Evolutionary conservation across 2,113 vertebrate genomes (phyloP).

Genomic region (Isurus oxyrinchus): DNA sequence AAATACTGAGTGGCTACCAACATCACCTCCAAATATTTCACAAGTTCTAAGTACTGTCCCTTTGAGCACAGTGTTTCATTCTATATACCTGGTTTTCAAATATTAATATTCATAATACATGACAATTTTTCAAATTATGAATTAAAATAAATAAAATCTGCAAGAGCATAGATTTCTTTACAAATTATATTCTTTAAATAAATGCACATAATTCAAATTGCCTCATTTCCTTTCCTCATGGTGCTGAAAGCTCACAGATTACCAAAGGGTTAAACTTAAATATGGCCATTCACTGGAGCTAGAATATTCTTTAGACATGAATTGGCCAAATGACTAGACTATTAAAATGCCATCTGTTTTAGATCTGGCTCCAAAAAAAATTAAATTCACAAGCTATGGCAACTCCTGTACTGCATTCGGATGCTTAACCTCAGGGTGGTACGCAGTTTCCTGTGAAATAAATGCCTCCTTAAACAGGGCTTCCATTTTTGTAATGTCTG

Average conservation of each 20-base stretch:
- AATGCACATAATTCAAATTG: neutral
- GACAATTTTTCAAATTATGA: neutral
- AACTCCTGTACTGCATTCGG: neutral
- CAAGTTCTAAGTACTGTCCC: neutral
- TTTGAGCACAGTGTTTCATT: neutral
- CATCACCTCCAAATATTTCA: neutral
- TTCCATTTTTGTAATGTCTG: neutral
- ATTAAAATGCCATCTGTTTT: slow-evolving; percentile 27
- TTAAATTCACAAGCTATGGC: neutral
- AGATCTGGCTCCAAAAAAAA: neutral
- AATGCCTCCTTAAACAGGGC: neutral
- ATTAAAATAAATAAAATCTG: neutral
- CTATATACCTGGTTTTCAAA: neutral
- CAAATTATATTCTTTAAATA: neutral
- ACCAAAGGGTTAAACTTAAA: neutral
- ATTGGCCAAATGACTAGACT: neutral
- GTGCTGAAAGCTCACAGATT: neutral
- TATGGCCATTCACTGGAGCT: neutral
- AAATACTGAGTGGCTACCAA: neutral
- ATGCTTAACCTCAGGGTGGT: neutral
- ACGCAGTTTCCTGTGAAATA: neutral
- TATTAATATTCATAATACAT: neutral
- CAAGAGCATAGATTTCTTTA: neutral
- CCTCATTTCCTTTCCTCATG: neutral
- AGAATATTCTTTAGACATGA: neutral